Evolutionary conservation across 2,888 invertebrate genomes (phyloP), one percentile per base, ranked within the genome.

Genomic region (Galeopsomyia nigrocyanea): DNA sequence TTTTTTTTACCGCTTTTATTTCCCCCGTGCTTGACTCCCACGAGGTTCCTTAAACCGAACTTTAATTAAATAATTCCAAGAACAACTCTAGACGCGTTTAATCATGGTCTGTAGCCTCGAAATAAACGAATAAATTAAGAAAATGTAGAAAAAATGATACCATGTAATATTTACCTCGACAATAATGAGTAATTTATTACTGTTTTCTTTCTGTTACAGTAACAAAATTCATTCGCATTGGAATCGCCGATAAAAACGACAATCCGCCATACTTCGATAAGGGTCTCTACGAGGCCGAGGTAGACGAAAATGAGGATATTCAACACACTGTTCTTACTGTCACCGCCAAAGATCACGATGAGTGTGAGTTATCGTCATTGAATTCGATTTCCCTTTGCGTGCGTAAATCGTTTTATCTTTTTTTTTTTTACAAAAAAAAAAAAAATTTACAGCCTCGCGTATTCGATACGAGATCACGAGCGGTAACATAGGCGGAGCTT

Each of bases 381-480:
- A n/a, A 19, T 53, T 19, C 17, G 17, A 19, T 19, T 19, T 53
- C 19, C 5, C 3, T 53, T 53, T 6, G 17, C 19, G 0, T 19
- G 7, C 2, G n/a, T 53, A 6, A 6, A 53, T 53, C 9, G n/a
- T 19, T 13, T 10, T 50, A 53, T 10, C 5, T 22, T 47, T 57
- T 19, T 56, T 56, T 22, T 19, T 26, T 49, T 53, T 6, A 51
- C 26, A 19, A 10, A 47, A 22, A 17, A 26, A 10, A 62, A 22
- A 67, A 66, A 64, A 21, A 49, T n/a, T 89, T 89, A 76, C 91
- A 97, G 97, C 97, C 88, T 97, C 97, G 89, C 95, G 96, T 92
- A 96, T 98, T 92, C 96, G 97, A 91, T 98, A 98, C 91, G 97
- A 98, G 93, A 98, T 98, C 89, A 97, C 97, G 88, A 96, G 96